Percentiles rank a stretch among this genome's conserved stretches.
phyloP scores from a whole-genome alignment of 1,140 invertebrate genomes.

The Pinna nobilis region DNA sequence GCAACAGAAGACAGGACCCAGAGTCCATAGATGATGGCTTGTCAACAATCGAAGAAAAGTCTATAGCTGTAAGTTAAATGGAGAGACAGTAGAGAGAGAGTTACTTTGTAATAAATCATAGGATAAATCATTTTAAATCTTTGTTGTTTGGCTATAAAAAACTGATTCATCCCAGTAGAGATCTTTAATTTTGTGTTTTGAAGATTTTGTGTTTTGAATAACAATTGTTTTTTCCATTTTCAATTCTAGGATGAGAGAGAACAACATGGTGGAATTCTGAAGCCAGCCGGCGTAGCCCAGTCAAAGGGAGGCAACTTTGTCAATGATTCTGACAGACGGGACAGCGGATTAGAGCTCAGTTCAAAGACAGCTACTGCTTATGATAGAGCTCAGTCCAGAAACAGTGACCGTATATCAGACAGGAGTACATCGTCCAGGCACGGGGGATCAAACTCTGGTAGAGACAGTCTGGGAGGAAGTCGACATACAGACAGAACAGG shows the following conservation, averaged over 20 bases:
- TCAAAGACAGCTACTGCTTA: not conserved
- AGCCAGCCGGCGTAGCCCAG: too few species aligned
- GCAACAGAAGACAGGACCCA: conserved; percentile 27
- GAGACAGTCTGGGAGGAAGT: not conserved
- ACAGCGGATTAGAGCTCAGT: conserved; percentile 33
- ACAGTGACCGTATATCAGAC: conserved; percentile 8
- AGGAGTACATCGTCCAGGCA: conserved; percentile 8
- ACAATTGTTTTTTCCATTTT: not conserved
- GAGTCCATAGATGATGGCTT: conserved; percentile 24
- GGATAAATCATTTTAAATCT: too few species aligned
- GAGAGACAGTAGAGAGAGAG: too few species aligned
- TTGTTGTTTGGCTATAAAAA: not conserved
- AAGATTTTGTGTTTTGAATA: too few species aligned
- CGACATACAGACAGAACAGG: not conserved
- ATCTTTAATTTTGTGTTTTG: too few species aligned
- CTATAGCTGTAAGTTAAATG: conserved; percentile 39
- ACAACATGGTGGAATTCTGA: conserved; percentile 2
- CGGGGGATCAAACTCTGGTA: not conserved
- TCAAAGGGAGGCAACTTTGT: not conserved
- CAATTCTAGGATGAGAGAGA: conserved; percentile 16
- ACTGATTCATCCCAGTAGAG: too few species aligned
- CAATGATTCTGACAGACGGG: conserved; percentile 7
- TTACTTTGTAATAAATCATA: too few species aligned
- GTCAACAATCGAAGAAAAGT: conserved; percentile 52
- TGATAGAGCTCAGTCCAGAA: not conserved